Percentiles rank a stretch among this genome's conserved stretches.
Evolutionary conservation across 2,888 invertebrate genomes (phyloP).

Genomic region (Trissoscelio sp.): DNA sequence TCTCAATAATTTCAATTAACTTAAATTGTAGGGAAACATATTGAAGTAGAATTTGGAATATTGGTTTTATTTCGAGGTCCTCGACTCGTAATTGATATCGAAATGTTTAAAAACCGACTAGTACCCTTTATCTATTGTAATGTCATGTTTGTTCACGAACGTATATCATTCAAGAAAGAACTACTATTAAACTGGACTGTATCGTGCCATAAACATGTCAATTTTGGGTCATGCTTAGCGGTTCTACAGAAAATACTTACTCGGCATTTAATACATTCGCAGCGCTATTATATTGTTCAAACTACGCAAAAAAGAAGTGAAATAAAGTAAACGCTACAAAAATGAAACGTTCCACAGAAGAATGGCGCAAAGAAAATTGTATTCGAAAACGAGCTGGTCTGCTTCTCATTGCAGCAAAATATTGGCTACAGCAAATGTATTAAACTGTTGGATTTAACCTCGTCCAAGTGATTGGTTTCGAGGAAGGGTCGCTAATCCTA

Average conservation of each 20-base stretch:
- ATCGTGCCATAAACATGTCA: constrained; percentile 65
- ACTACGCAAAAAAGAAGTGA: constrained; percentile 29
- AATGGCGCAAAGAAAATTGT: constrained; percentile 40
- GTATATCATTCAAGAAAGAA: constrained; percentile 55
- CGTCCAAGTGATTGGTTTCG: constrained; percentile 59
- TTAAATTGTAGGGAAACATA: constrained; percentile 24
- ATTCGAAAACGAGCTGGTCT: constrained; percentile 46
- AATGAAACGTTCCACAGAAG: constrained; percentile 17
- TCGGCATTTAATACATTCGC: constrained; percentile 52
- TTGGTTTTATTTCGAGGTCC: constrained; percentile 35
- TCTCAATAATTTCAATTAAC: constrained; percentile 13
- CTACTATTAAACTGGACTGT: constrained; percentile 54
- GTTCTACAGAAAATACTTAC: constrained; percentile 65
- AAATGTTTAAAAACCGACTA: constrained; percentile 46
- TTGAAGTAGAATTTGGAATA: constrained; percentile 13
- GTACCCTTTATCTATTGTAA: constrained; percentile 63
- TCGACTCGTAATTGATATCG: constrained; percentile 37
- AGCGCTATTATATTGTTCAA: constrained; percentile 37
- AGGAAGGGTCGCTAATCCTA: constrained; percentile 61
- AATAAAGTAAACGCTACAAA: constrained; percentile 11
- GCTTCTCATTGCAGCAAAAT: constrained; percentile 60
- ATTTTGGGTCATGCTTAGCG: constrained; percentile 64
- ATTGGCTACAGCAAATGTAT: constrained; percentile 63
- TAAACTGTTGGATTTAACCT: constrained; percentile 55
- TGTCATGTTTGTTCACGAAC: constrained; percentile 55